Evolutionary conservation across 2,113 vertebrate species (phyloP), one percentile per base, ranked within the genome.

Genomic region (Barnardius zonarius): DNA sequence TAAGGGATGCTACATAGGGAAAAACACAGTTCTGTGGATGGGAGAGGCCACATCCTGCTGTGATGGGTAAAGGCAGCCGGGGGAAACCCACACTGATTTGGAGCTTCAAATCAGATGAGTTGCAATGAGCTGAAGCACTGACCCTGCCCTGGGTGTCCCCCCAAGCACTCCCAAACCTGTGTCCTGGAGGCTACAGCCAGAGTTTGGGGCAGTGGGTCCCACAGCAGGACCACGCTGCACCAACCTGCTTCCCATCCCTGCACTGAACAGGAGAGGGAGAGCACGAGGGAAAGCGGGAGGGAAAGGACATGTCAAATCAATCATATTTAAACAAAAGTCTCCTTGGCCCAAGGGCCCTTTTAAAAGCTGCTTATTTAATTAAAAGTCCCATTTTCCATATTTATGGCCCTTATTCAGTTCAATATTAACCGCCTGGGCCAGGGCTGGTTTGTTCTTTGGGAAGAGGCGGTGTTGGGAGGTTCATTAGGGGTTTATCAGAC

Each of bases 361-460:
- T 99, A 99, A 99, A 98, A 98, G 98, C 98, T 98, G 98, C 98
- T 99, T 99, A 99, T 99, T 99, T 99, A 99, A 99, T 99, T 99
- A 99, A 99, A 99, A 99, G 98, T 99, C 98, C 98, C 98, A 98
- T 98, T 98, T 98, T 98, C 98, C 98, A 98, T 99, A 99, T 99
- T 99, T 99, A 99, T 99, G 99, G 98, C 98, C 98, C 98, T 98
- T 97, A 98, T 98, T 98, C 98, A 98, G 98, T 99, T 99, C 98
- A 99, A 98, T 99, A 99, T 99, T 98, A 99, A 99, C 98, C 98
- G 98, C 98, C 97, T 98, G 98, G 98, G 98, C 97, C 96, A 97
- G 97, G 96, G 96, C 96, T 81, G 97, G 95, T 97, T 98, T 97
- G 91, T 97, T 96, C 98, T 98, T 97, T 97, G 97, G 92, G 91